Base-by-base conservation (phyloP, 2,888 invertebrate species). In the Zeuzera pyrina region DNA sequence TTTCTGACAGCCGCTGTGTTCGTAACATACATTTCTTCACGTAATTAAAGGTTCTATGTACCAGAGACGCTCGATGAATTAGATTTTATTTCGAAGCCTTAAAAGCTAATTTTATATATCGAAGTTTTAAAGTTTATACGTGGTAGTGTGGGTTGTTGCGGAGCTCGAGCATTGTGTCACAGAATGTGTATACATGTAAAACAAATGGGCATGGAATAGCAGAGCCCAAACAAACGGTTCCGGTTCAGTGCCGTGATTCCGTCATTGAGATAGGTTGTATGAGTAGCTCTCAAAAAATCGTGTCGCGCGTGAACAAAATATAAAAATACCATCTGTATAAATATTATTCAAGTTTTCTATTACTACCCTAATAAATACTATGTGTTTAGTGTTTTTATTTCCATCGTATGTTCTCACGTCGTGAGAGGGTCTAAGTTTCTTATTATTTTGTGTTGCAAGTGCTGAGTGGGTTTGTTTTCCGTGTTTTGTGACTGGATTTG, bases 281-380 rank as follows among this genome's bases (percentile, higher is more conserved):
- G 52, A 46, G 41, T 41, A 33, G 30, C 29, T 35, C 26, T 15
- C 35, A 31, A 32, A 38, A 51, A 36, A 30, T 53, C 52, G 52
- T 62, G 56, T 58, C 69, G 66, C 70, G 74, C 67, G 77, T 65
- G 62, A 64, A 71, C 71, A 60, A 72, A 76, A 79, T n/a, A 76
- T 76, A 78, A 71, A 73, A 67, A 63, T 56, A 8, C 67, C 79
- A 79, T 74, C 78, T 79, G 81, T 77, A 69, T 60, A 72, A 73
- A 73, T 73, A 78, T 71, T 72, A 72, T 76, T 74, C 63, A 65
- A 68, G 73, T 77, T 50, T 49, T 64, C 65, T 68, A 65, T 65
- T 65, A 62, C 68, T 63, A 56, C 54, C 59, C 45, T 39, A 52
- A 65, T 68, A 62, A 56, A 50, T 47, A 69, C 57, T 45, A 63